Base-by-base conservation (phyloP, 1,140 invertebrate genomes). In the Vanessa atalanta region DNA sequence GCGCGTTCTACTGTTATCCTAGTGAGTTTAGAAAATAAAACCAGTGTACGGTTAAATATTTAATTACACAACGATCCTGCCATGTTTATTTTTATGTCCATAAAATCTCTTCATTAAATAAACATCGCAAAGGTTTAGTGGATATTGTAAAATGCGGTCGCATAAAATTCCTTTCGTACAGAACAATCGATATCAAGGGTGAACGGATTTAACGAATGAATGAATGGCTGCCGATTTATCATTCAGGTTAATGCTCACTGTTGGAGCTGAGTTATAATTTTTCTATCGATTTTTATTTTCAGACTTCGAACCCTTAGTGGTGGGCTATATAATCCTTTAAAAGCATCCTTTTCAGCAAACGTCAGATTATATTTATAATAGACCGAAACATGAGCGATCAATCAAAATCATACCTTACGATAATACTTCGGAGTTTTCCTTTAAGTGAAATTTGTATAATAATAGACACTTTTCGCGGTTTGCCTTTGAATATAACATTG, bases 181-280 rank as follows among this genome's bases (percentile, higher is more conserved):
- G 31, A 37, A 31, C 15, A 16, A 6, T 0, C 12, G 57, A 37
- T 37, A 61, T 61, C 57, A 37, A 37, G 57, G 11, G 13, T n/a
- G 57, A 37, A 37, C 31, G 31, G 23, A 26, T 43, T 61, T 61
- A 43, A 37, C 31, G 23, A 61, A 61, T 37, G 57, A 61, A 61
- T 61, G 57, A 61, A 61, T 61, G 26, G 57, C 57, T n/a, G 31
- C 16, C 26, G 57, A 61, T 61, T 61, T 61, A 61, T 61, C 57
- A 61, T 61, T 61, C 23, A 61, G 23, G 57, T 31, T 31, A 61
- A 61, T 14, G 15, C 31, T 26, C 3, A n/a, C 31, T 37, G 26
- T 31, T 37, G 31, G 8, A 61, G 7, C 9, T 31, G 26, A n/a
- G 13, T 8, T 61, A 61, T 61, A 37, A 26, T 0, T 37, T n/a